phyloP scores from a whole-genome alignment of 2,113 vertebrate genomes.

The Pangasianodon gigas region DNA sequence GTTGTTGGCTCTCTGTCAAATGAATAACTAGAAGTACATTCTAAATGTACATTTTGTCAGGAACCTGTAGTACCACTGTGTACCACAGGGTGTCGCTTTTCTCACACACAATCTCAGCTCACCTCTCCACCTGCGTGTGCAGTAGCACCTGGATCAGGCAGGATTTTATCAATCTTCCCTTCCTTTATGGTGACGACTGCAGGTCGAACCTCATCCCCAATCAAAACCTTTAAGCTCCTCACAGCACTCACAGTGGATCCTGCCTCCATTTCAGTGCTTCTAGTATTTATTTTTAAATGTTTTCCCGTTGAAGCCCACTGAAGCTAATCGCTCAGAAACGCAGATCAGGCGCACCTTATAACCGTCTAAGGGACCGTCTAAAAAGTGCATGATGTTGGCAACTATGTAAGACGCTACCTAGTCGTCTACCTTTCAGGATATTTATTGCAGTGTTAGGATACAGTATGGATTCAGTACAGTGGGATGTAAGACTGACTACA shows the following conservation, averaged over 20 bases:
- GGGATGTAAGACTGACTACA: too few relatives aligned
- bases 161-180: constrained; percentile 72
- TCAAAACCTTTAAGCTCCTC: constrained; percentile 73
- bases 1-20: background rate
- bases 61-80: background rate
- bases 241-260: constrained; percentile 69
- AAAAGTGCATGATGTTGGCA: background rate
- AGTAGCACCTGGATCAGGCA: constrained; percentile 43
- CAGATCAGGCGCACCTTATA: background rate
- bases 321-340: background rate
- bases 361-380: background rate
- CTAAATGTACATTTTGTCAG: background rate
- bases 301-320: background rate
- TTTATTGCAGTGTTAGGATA: too few relatives aligned
- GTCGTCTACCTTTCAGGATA: background rate
- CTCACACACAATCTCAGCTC: background rate
- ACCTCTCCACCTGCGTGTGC: constrained; percentile 63
- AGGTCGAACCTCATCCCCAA: constrained; percentile 64
- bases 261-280: constrained; percentile 62
- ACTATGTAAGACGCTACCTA: background rate
- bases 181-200: constrained; percentile 73
- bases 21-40: background rate
- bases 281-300: background rate
- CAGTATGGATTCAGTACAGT: too few relatives aligned
- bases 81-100: constrained; percentile 37